Percentiles rank a stretch among this genome's conserved stretches.
Conservation (phyloP, 1,140 invertebrate species). For the Lordiphosa clarofinis region DNA sequence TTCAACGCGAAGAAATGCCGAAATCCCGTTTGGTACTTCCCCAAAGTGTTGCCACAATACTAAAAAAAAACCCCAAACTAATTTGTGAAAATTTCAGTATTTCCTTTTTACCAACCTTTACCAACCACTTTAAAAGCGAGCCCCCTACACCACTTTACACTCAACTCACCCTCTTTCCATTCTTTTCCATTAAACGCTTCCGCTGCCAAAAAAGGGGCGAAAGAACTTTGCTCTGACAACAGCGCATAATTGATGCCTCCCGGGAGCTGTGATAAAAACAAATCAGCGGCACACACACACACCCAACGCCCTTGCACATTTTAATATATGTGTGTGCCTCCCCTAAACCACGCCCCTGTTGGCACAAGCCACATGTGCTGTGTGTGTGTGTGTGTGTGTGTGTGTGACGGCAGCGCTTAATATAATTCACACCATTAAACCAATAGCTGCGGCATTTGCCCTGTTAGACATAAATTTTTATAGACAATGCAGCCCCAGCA, state of each 20-base stretch:
- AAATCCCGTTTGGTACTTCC: too few species aligned
- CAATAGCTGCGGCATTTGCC: constrained; percentile 67
- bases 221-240: constrained; percentile 36
- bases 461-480: constrained; percentile 71
- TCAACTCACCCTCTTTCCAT: too few species aligned
- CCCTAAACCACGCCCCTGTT: constrained; percentile 20
- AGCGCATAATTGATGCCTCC: constrained; percentile 72
- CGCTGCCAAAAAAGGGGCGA: constrained; percentile 1
- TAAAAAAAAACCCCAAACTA: neutral
- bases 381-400: constrained; percentile 23
- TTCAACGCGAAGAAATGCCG: too few species aligned
- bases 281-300: constrained; percentile 61
- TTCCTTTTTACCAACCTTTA: too few species aligned
- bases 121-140: too few species aligned
- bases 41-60: constrained; percentile 1
- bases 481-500: constrained; percentile 50
- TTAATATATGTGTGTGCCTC: constrained; percentile 14
- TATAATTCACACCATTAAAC: constrained; percentile 78
- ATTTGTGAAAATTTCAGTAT: too few species aligned
- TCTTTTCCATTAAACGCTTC: too few species aligned
- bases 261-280: constrained; percentile 75
- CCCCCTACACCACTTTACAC: too few species aligned
- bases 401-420: constrained; percentile 40
- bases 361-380: neutral
- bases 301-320: constrained; percentile 11